Conservation (phyloP, 35 echinoderm and acorn worm species). For the Diadema setosum region DNA sequence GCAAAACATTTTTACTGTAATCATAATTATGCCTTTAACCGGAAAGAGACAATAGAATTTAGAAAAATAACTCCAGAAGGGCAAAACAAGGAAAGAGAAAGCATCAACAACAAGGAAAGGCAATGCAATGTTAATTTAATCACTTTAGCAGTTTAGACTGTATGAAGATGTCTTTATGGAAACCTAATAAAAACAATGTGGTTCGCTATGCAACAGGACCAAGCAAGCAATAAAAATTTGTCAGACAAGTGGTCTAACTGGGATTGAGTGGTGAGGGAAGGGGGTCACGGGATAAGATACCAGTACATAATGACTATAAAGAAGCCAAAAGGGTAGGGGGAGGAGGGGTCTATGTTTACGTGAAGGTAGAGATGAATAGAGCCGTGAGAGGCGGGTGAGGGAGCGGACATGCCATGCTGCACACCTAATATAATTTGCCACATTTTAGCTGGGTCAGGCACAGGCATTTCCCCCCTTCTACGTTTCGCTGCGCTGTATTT, state of each 20-base stretch:
- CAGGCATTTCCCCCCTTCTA: neutral
- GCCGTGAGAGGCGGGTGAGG: neutral
- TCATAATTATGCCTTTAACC: no score
- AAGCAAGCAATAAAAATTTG: neutral
- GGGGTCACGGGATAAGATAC: neutral
- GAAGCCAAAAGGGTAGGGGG: neutral
- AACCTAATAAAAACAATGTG: no score
- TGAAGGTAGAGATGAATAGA: neutral
- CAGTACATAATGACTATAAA: neutral
- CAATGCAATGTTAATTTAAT: no score
- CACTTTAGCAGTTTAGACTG: no score
- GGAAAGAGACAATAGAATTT: no score
- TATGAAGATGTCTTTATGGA: no score
- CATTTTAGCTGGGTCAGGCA: conserved; percentile 21
- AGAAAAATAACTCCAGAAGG: no score
- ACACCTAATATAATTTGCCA: conserved; percentile 28
- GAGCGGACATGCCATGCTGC: neutral
- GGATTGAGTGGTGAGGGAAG: neutral
- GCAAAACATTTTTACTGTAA: no score
- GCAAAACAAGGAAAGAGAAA: no score
- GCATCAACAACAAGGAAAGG: no score
- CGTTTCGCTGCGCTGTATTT: conserved; percentile 40
- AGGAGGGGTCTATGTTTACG: neutral
- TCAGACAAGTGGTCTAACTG: neutral
- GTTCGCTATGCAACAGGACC: no score